Conservation (phyloP, 2,888 invertebrate species). For the Lochmaea crataegi region DNA sequence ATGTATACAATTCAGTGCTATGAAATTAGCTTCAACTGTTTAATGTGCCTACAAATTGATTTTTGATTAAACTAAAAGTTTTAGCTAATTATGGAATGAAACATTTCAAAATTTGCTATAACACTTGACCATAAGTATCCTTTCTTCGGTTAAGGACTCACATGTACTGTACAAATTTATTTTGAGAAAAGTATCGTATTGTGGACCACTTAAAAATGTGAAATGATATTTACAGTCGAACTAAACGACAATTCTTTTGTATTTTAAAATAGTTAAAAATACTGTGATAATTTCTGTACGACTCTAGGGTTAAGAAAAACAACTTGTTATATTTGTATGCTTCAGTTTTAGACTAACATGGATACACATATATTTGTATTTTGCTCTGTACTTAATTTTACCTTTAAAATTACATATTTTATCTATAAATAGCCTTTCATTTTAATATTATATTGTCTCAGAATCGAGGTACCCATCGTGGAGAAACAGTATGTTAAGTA, state of each 20-base stretch:
- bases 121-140: background rate
- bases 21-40: too few relatives aligned
- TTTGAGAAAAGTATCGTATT: background rate
- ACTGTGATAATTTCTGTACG: conserved; percentile 41
- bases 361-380: conserved; percentile 21
- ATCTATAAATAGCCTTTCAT: conserved; percentile 18
- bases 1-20: too few relatives aligned
- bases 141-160: background rate
- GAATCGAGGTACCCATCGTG: too few relatives aligned
- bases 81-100: too few relatives aligned
- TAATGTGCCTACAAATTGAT: too few relatives aligned
- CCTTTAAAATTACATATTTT: conserved; percentile 38
- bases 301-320: conserved; percentile 28
- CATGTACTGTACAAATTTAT: background rate
- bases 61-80: too few relatives aligned
- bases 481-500: too few relatives aligned
- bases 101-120: background rate
- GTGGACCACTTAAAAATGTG: conserved; percentile 24
- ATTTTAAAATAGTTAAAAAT: conserved; percentile 31
- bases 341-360: conserved; percentile 37
- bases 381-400: conserved; percentile 46
- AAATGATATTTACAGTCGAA: conserved; percentile 18
- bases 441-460: background rate
- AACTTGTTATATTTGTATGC: conserved; percentile 34
- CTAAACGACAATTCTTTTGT: conserved; percentile 1